Conservation (phyloP, 2,888 invertebrate species). For the Schrankia costaestrigalis region DNA sequence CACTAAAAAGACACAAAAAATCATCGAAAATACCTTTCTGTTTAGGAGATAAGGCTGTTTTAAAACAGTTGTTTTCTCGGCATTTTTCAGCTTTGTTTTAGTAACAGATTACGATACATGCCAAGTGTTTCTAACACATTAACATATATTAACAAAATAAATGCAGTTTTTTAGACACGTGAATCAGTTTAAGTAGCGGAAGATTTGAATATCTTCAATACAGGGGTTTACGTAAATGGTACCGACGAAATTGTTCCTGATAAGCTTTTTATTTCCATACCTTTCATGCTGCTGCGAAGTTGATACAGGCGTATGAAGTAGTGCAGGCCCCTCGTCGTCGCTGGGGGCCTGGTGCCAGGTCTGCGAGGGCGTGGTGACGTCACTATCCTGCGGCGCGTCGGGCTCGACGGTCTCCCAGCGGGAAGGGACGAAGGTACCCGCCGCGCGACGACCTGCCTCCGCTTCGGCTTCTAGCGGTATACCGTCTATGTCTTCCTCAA, state of each 20-base stretch:
- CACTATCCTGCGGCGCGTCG: slow-evolving; percentile 74
- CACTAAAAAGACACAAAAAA: too few relatives aligned
- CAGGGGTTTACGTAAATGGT: background rate
- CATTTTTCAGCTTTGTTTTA: too few relatives aligned
- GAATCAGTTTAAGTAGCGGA: background rate
- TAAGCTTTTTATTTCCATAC: slow-evolving; percentile 18
- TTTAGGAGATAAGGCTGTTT: too few relatives aligned
- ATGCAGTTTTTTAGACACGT: too few relatives aligned
- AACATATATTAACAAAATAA: too few relatives aligned
- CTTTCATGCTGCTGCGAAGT: slow-evolving; percentile 25
- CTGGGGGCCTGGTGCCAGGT: slow-evolving; percentile 68
- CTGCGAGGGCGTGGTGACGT: slow-evolving; percentile 64
- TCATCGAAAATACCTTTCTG: too few relatives aligned
- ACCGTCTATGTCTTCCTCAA: slow-evolving; percentile 89
- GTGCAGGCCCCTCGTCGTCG: slow-evolving; percentile 27
- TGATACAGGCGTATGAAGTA: slow-evolving; percentile 28
- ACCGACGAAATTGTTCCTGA: background rate
- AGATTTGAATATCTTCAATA: background rate
- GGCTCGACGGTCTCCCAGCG: slow-evolving; percentile 99
- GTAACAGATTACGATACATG: too few relatives aligned
- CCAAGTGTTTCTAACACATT: too few relatives aligned
- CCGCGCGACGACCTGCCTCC: slow-evolving; percentile 63
- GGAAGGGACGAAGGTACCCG: slow-evolving; percentile 90
- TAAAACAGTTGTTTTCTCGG: too few relatives aligned
- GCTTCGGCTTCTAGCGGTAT: slow-evolving; percentile 79